phyloP scores from a whole-genome alignment of 2,888 invertebrate genomes.

The Biston betularia region DNA sequence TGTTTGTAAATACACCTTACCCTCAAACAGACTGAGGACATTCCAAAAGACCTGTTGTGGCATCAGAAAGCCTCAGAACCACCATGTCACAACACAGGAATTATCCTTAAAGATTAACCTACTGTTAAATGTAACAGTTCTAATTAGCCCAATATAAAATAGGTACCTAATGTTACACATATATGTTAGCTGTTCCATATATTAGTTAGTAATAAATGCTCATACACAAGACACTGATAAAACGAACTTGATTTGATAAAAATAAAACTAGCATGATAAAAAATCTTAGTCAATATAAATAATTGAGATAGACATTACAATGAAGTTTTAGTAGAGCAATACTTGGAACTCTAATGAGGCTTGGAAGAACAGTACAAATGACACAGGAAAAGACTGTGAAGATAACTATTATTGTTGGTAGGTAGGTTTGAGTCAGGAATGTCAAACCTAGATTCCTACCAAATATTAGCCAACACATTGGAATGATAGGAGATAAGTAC shows the following conservation, averaged over 20 bases:
- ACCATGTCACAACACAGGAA: too few species aligned
- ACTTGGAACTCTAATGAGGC: neutral
- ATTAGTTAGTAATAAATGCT: neutral
- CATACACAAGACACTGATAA: neutral
- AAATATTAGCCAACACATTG: neutral
- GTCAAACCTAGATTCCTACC: neutral
- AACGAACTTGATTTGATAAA: neutral
- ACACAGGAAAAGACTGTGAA: constrained; percentile 5
- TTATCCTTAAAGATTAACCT: too few species aligned
- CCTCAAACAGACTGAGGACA: too few species aligned
- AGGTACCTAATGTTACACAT: too few species aligned
- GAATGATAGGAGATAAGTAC: neutral
- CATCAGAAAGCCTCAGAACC: too few species aligned
- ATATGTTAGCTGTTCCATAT: neutral
- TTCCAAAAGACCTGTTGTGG: too few species aligned
- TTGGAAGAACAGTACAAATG: neutral
- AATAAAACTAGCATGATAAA: neutral
- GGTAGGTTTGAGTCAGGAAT: constrained; percentile 4
- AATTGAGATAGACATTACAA: neutral
- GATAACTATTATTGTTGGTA: neutral
- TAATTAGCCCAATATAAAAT: too few species aligned
- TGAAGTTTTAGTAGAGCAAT: neutral
- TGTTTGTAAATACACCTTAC: too few species aligned
- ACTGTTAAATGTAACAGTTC: too few species aligned
- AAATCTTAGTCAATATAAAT: neutral